A percentile compares a stretch with the other conserved stretches of the same genome.
These are phyloP conservation scores for Cyanoderma ruficeps DNA, from an alignment of 2,113 vertebrate genomes.

Conservation along the genomic window DNA sequence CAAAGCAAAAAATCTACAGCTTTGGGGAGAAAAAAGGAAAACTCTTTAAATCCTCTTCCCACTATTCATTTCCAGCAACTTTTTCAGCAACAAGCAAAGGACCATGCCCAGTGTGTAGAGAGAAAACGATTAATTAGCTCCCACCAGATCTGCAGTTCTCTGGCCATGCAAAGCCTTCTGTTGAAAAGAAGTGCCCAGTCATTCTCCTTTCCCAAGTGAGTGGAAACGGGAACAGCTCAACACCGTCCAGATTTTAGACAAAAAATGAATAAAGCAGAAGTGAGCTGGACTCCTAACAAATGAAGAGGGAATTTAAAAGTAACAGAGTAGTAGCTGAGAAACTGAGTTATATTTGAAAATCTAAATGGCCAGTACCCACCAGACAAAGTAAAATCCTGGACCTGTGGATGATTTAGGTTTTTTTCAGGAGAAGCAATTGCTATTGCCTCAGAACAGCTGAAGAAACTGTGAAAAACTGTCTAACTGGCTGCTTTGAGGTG, in stretches of 20 bases:
- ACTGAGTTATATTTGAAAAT: neutral
- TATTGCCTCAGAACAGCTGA: neutral
- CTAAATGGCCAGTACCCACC: neutral
- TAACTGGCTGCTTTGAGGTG: neutral
- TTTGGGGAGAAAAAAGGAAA: neutral
- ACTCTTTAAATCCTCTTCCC: neutral
- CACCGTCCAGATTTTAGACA: neutral
- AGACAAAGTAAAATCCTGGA: neutral
- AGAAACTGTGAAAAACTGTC: neutral
- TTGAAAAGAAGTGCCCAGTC: slow-evolving; percentile 19
- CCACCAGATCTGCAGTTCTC: slow-evolving; percentile 32
- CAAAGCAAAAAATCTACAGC: neutral
- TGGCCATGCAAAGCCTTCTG: neutral
- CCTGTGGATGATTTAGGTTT: neutral
- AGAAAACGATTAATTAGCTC: slow-evolving; percentile 31
- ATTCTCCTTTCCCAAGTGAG: neutral
- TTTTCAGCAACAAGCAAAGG: slow-evolving; percentile 1
- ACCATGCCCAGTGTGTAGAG: neutral
- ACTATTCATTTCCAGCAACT: neutral
- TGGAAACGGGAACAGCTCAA: neutral
- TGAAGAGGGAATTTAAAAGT: neutral
- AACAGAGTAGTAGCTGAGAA: neutral
- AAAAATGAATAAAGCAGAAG: neutral
- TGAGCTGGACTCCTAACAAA: neutral
- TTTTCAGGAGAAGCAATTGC: neutral